Conservation (phyloP, 2,113 vertebrate genomes). For the Alligator sinensis region DNA sequence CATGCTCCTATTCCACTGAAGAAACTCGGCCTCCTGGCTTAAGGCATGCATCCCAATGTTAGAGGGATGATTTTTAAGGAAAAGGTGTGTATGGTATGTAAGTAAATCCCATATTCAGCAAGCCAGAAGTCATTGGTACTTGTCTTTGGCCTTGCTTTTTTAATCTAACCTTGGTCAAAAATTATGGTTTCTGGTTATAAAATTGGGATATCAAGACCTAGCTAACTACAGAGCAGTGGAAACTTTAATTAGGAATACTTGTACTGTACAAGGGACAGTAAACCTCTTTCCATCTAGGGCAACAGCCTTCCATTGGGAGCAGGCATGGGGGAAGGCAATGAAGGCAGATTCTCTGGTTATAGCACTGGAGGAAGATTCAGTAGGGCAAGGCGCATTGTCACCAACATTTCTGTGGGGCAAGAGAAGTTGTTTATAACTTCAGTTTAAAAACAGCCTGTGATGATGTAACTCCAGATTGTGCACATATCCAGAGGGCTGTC, state of each 20-base stretch:
- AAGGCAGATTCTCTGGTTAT: slow-evolving; percentile 11
- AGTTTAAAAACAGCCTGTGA: background rate
- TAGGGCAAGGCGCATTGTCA: background rate
- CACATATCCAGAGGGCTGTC: background rate
- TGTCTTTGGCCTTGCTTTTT: slow-evolving; percentile 29
- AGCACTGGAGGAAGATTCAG: background rate
- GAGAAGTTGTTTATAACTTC: slow-evolving; percentile 6
- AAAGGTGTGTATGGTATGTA: too few species aligned
- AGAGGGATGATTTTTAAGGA: too few species aligned
- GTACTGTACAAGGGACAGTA: background rate
- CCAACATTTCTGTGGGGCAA: background rate
- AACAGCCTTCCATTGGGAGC: background rate
- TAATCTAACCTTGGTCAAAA: slow-evolving; percentile 43
- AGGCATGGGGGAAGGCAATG: background rate
- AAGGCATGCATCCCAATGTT: too few species aligned
- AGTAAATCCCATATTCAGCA: background rate
- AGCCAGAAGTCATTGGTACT: background rate
- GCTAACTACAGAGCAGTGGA: background rate
- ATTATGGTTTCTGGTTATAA: background rate
- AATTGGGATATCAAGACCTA: background rate
- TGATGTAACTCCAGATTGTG: background rate
- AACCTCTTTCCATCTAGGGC: slow-evolving; percentile 12
- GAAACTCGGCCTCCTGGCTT: too few species aligned
- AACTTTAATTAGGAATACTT: slow-evolving; percentile 56
- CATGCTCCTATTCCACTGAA: too few species aligned